phyloP scores from a whole-genome alignment of 2,113 vertebrate species.

The Pomatostomus ruficeps region DNA sequence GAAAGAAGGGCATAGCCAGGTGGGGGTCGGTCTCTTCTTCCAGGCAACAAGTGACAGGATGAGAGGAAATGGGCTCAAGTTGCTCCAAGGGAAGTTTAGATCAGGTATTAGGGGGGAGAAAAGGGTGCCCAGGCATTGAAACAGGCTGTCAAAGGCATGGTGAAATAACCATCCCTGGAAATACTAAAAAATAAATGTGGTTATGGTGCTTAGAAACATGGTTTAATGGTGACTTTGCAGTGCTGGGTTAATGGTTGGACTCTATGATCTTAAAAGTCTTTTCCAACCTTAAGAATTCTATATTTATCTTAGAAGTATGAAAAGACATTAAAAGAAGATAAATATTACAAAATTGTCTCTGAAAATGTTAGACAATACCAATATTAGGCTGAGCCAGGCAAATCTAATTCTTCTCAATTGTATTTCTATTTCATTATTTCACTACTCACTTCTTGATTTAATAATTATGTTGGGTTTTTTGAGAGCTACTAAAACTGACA shows the following conservation, averaged over 20 bases:
- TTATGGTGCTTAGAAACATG: too few species aligned
- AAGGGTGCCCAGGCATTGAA: background rate
- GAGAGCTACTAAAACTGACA: background rate
- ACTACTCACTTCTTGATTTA: background rate
- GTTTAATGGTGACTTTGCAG: background rate
- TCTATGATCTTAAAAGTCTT: background rate
- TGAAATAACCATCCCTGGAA: background rate
- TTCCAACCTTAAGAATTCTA: background rate
- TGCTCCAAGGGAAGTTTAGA: background rate
- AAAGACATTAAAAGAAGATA: background rate
- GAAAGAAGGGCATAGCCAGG: background rate
- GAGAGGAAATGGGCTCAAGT: background rate
- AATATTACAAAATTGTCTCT: background rate
- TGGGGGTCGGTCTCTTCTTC: rapidly evolving
- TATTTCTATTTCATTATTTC: background rate
- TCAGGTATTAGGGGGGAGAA: too few species aligned
- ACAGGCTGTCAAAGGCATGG: too few species aligned
- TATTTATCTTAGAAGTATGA: background rate
- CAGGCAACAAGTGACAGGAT: background rate
- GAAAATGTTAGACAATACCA: background rate
- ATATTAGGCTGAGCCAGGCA: background rate
- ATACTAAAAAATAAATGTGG: background rate
- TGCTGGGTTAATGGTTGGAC: background rate
- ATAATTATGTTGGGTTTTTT: background rate
- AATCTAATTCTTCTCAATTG: background rate